Evolutionary conservation across 2,888 invertebrate species (phyloP).

Genomic region (Melitaea athalia): DNA sequence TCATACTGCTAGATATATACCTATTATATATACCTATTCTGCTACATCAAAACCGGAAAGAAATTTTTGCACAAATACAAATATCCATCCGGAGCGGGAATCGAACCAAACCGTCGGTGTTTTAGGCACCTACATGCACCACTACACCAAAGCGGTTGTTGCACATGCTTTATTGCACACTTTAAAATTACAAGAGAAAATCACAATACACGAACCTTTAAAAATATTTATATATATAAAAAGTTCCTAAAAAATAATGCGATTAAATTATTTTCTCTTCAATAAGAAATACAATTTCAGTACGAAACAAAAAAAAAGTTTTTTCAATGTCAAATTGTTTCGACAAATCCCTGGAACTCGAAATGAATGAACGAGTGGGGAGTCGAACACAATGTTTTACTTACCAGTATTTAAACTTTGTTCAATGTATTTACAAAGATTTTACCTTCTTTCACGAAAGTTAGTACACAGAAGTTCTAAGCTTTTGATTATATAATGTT

Average conservation of each 20-base stretch:
- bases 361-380: constrained; percentile 8
- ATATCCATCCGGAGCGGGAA: too few species aligned
- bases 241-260: background rate
- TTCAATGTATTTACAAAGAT: constrained; percentile 19
- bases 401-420: constrained; percentile 20
- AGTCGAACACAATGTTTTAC: constrained; percentile 17
- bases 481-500: constrained; percentile 14
- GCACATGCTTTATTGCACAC: too few species aligned
- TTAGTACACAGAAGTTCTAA: background rate
- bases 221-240: too few species aligned
- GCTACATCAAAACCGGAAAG: too few species aligned
- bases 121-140: too few species aligned
- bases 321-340: background rate
- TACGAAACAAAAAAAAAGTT: constrained; percentile 1
- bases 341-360: constrained; percentile 14
- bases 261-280: background rate
- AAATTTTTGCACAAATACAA: too few species aligned
- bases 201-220: too few species aligned
- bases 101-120: too few species aligned
- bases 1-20: too few species aligned
- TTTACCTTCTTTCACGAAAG: constrained; percentile 15
- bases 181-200: too few species aligned
- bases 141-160: too few species aligned
- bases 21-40: too few species aligned
- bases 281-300: background rate